Evolutionary conservation across 2,797 vertebrate genomes (phyloP).

Genomic region (Poeciliopsis infans): DNA sequence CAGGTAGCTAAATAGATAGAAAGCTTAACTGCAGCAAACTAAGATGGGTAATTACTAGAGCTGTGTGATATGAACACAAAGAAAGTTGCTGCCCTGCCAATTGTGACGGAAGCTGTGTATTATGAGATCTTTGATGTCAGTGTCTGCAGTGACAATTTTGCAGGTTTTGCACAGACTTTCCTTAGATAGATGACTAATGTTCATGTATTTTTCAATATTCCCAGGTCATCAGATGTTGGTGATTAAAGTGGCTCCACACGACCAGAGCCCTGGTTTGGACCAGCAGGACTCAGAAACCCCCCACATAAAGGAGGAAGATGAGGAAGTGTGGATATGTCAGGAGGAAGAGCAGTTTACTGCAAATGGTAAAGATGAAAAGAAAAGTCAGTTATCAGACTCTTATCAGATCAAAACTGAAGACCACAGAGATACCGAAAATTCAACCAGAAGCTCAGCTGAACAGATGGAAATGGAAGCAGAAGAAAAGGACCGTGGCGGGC

Average conservation of each 20-base stretch:
- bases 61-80: neutral
- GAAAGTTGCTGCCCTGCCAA: neutral
- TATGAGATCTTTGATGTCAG: no score
- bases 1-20: no score
- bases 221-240: neutral
- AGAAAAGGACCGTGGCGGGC: neutral
- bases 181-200: neutral
- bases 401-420: neutral
- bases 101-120: neutral
- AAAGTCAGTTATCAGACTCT: neutral
- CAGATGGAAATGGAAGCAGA: neutral
- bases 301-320: conserved; percentile 1
- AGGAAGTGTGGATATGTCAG: neutral
- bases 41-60: no score
- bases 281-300: neutral
- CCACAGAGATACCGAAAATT: neutral
- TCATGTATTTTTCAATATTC: neutral
- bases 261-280: neutral
- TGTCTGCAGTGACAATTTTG: no score
- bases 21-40: no score
- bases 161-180: no score
- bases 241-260: neutral
- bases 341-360: neutral
- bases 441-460: neutral
- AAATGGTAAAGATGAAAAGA: neutral